These are phyloP conservation scores for Trichopoda pennipes DNA, from an alignment of 2,888 invertebrate species.

Conservation along the genomic window DNA sequence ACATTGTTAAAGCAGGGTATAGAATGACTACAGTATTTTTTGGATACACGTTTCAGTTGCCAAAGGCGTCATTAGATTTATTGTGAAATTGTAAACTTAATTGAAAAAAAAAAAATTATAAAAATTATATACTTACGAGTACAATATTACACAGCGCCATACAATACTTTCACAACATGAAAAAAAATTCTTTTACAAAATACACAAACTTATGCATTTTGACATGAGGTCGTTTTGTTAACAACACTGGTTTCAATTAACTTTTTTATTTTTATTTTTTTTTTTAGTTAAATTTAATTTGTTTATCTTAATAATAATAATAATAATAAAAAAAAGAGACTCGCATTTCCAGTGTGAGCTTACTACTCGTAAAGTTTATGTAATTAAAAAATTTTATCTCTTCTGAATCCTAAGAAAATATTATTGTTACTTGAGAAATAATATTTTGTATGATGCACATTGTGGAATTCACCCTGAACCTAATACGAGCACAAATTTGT, in stretches of 20 bases:
- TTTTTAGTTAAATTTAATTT: constrained; percentile 6
- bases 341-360: not conserved
- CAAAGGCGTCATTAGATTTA: constrained; percentile 61
- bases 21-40: constrained; percentile 43
- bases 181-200: too few relatives aligned
- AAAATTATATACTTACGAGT: not conserved
- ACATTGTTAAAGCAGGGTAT: constrained; percentile 27
- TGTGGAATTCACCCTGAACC: constrained; percentile 63
- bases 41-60: constrained; percentile 55
- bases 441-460: constrained; percentile 56
- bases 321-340: not conserved
- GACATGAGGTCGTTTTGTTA: not conserved
- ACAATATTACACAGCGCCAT: not conserved
- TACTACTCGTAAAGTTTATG: not conserved
- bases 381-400: constrained; percentile 2
- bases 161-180: not conserved
- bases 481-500: constrained; percentile 62
- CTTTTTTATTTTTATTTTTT: too few relatives aligned
- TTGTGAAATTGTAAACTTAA: constrained; percentile 57
- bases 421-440: constrained; percentile 15
- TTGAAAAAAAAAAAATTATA: not conserved
- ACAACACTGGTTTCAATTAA: not conserved
- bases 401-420: constrained; percentile 34
- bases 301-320: not conserved
- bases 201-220: not conserved